Conservation (phyloP, 2,797 vertebrate species). For the Sarcophilus harrisii region DNA sequence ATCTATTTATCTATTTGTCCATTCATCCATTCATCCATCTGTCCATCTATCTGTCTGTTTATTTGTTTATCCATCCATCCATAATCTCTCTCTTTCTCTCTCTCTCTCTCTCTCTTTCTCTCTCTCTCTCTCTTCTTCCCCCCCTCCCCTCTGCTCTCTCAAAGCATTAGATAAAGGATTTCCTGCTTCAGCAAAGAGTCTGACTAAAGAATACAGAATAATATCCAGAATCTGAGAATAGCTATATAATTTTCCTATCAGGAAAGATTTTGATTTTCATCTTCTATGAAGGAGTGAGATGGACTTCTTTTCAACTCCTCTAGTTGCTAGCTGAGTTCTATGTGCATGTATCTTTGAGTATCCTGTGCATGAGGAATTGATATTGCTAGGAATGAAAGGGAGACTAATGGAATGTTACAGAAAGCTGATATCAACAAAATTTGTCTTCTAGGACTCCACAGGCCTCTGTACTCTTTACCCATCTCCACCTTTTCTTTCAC, state of each 20-base stretch:
- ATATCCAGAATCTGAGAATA: neutral
- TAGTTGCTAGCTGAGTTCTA: neutral
- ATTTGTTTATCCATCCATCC: neutral
- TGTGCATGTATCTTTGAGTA: neutral
- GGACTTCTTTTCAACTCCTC: neutral
- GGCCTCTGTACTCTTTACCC: neutral
- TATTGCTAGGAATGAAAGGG: neutral
- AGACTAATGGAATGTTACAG: neutral
- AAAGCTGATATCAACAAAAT: neutral
- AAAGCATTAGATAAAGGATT: neutral
- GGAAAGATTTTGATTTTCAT: neutral
- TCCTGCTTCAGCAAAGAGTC: neutral
- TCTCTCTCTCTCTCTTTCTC: neutral
- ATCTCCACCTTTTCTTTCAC: neutral
- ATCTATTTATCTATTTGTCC: neutral
- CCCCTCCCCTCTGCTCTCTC: too few species aligned
- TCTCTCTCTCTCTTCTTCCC: neutral
- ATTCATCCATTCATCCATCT: too few species aligned
- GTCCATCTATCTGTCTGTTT: neutral
- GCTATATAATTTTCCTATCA: neutral
- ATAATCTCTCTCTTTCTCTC: neutral
- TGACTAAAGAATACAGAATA: neutral
- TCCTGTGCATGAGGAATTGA: neutral
- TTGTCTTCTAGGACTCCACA: neutral
- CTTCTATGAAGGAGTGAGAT: neutral